These are phyloP conservation scores for Toxostoma redivivum DNA, from an alignment of 2,113 vertebrate species.

Conservation along the genomic window DNA sequence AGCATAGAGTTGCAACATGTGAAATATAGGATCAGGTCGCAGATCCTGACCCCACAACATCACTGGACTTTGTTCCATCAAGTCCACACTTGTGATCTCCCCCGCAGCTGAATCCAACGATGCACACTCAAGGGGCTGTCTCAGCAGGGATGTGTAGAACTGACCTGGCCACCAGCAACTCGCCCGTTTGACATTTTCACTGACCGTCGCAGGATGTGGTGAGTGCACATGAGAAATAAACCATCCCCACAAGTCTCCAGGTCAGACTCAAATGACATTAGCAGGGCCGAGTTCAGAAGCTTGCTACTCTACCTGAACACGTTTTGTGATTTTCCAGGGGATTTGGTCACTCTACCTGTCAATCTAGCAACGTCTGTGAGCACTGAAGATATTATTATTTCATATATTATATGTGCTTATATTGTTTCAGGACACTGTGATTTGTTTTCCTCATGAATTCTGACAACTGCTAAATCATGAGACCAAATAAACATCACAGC, in stretches of 20 bases:
- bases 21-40: neutral
- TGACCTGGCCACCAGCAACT: neutral
- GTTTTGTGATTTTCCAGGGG: neutral
- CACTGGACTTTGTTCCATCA: neutral
- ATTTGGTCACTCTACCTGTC: neutral
- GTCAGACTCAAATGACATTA: neutral
- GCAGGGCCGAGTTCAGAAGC: neutral
- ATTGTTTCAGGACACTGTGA: neutral
- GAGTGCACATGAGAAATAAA: neutral
- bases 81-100: neutral
- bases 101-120: neutral
- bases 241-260: neutral
- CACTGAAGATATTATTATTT: neutral
- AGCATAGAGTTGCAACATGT: neutral
- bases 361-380: neutral
- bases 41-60: neutral
- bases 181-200: neutral
- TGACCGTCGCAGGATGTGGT: neutral
- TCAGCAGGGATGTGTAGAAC: neutral
- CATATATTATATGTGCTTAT: neutral
- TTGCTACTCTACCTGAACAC: neutral
- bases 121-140: accelerated
- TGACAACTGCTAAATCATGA: conserved; percentile 1
- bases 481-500: neutral
- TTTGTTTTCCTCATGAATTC: conserved; percentile 14